phyloP scores from a whole-genome alignment of 2,113 vertebrate genomes.

The Nicator chloris region DNA sequence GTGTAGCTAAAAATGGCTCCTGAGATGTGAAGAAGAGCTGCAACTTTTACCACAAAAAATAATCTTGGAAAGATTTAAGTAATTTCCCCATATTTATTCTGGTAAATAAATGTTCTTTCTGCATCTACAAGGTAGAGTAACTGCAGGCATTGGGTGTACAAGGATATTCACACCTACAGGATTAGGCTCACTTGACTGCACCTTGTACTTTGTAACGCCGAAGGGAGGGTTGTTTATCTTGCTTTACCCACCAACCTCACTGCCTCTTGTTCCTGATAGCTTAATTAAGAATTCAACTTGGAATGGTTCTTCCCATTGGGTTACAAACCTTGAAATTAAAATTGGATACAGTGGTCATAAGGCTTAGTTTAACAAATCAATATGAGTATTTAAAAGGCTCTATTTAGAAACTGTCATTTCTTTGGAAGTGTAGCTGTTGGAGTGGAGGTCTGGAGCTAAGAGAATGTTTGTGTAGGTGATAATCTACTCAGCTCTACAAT shows the following conservation, averaged over 20 bases:
- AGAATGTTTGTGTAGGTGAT: neutral
- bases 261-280: constrained; percentile 61
- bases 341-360: constrained; percentile 26
- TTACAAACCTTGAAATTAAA: constrained; percentile 68
- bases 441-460: neutral
- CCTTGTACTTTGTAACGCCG: constrained; percentile 31
- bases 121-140: neutral
- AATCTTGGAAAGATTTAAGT: neutral
- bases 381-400: constrained; percentile 15
- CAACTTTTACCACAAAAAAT: neutral
- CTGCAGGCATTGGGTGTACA: neutral
- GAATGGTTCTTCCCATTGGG: constrained; percentile 47
- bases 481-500: neutral
- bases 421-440: neutral
- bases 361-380: constrained; percentile 35
- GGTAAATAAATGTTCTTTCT: constrained; percentile 13
- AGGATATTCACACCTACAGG: constrained; percentile 60
- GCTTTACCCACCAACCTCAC: constrained; percentile 16
- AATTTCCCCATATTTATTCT: neutral
- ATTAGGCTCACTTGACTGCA: constrained; percentile 64
- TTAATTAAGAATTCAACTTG: constrained; percentile 60
- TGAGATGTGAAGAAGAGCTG: neutral
- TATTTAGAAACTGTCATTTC: neutral
- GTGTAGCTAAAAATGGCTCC: neutral
- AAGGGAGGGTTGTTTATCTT: constrained; percentile 55